Conservation (phyloP, 2,888 invertebrate species). For the Drosophila formosana region DNA sequence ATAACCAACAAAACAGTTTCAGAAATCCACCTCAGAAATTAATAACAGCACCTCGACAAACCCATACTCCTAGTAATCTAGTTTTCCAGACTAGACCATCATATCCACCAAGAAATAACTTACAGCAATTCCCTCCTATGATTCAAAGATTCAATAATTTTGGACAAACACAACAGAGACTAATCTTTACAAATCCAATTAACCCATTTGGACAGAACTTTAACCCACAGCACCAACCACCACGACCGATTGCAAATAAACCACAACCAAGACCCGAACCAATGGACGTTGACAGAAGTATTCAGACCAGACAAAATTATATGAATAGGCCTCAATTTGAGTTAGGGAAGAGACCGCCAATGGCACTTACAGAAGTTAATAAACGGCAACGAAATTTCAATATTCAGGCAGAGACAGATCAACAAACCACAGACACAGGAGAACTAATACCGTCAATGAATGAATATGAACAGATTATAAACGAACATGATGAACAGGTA, state of each 20-base stretch:
- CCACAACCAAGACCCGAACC: neutral
- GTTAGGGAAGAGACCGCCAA: too few species aligned
- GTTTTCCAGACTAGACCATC: neutral
- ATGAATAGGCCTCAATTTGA: constrained; percentile 10
- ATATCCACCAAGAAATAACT: neutral
- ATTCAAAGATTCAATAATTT: neutral
- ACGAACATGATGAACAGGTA: too few species aligned
- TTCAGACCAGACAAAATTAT: neutral
- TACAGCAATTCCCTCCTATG: neutral
- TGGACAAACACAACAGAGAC: neutral
- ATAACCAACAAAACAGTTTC: neutral
- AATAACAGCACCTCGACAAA: neutral
- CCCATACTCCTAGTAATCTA: neutral
- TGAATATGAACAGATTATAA: neutral
- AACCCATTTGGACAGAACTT: neutral
- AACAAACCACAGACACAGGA: neutral
- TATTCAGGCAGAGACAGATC: neutral
- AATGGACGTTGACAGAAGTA: neutral
- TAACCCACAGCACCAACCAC: neutral
- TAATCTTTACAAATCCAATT: neutral
- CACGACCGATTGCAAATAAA: neutral
- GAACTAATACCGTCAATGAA: neutral
- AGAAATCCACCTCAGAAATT: neutral
- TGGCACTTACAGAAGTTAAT: neutral
- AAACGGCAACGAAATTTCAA: constrained; percentile 5